These are phyloP conservation scores for Caiman crocodilus DNA, from an alignment of 2,797 vertebrate species.

Conservation along the genomic window DNA sequence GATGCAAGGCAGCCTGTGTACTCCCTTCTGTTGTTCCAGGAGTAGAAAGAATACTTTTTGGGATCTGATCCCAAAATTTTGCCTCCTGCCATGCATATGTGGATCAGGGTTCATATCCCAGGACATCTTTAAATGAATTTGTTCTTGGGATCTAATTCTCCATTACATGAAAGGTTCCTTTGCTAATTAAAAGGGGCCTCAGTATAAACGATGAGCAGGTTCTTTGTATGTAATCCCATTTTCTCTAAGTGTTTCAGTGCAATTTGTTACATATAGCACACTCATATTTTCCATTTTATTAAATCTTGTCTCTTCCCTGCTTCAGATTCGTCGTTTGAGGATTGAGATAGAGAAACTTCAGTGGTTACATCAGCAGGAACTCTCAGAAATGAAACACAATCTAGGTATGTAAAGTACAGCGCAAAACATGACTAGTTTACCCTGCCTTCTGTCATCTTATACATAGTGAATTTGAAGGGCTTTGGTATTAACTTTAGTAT, in stretches of 20 bases:
- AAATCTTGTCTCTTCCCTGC: background rate
- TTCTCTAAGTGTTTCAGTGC: background rate
- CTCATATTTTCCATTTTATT: background rate
- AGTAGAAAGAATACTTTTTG: no score
- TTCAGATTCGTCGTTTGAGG: constrained; percentile 93
- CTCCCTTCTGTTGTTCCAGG: no score
- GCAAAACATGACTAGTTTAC: background rate
- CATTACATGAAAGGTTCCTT: background rate
- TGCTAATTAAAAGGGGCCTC: background rate
- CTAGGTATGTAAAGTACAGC: constrained; percentile 83
- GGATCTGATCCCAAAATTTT: no score
- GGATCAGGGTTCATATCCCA: no score
- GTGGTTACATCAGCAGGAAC: constrained; percentile 97
- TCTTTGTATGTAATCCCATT: background rate
- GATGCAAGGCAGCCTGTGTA: no score
- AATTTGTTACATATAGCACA: background rate
- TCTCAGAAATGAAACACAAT: constrained; percentile 99
- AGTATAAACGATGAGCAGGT: background rate
- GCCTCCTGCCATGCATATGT: no score
- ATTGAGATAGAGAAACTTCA: constrained; percentile 99
- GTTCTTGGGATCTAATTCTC: background rate
- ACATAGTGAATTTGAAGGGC: background rate
- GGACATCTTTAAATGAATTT: no score
- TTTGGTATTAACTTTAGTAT: background rate
- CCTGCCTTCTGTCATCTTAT: background rate